A percentile compares a stretch with the other conserved stretches of the same genome.
Evolutionary conservation across 2,888 invertebrate species (phyloP).

Genomic region (Onthophagus sagittarius): DNA sequence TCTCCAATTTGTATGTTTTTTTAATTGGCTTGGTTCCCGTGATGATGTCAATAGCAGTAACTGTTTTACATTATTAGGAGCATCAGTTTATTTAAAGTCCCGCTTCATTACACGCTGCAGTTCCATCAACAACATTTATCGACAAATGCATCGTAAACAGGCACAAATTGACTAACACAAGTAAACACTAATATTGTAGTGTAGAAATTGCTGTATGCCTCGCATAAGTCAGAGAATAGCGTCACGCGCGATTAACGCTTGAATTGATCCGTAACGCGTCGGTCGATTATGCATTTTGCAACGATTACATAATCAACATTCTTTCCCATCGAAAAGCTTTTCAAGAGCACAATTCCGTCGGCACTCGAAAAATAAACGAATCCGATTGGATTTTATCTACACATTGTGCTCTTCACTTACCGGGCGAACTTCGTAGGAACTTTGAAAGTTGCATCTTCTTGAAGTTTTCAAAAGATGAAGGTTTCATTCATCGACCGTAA

Average conservation of each 20-base stretch:
- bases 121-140: neutral
- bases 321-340: neutral
- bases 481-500: neutral
- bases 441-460: neutral
- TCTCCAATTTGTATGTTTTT: no score
- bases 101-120: no score
- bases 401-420: neutral
- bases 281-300: neutral
- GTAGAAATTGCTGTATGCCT: neutral
- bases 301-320: neutral
- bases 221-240: neutral
- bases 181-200: neutral
- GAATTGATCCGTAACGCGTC: neutral
- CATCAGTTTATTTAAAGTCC: no score
- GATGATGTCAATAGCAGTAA: no score
- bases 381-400: neutral
- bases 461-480: neutral
- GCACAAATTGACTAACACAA: neutral
- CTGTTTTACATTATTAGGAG: no score
- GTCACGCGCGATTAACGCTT: neutral
- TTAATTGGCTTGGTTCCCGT: no score
- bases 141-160: neutral
- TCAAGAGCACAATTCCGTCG: neutral
- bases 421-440: neutral
- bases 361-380: neutral